Evolutionary conservation across 2,888 invertebrate genomes (phyloP).

Genomic region (Leucophenga montana): DNA sequence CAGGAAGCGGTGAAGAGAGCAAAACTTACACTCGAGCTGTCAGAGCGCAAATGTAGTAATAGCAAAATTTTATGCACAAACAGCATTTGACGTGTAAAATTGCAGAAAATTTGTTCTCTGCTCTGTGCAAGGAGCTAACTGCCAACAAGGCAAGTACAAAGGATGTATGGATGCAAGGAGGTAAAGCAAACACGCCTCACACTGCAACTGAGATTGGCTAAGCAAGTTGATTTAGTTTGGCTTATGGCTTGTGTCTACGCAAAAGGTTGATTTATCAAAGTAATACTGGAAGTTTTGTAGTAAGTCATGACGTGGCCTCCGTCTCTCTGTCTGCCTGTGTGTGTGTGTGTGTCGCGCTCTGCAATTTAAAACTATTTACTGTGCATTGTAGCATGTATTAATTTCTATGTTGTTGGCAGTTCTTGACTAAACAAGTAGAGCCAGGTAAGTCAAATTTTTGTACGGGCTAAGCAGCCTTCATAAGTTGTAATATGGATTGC

Average conservation of each 20-base stretch:
- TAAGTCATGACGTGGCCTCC: background rate
- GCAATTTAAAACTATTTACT: background rate
- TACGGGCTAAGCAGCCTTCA: too few relatives aligned
- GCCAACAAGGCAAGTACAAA: background rate
- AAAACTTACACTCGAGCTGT: too few relatives aligned
- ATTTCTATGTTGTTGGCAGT: background rate
- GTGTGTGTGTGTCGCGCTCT: background rate
- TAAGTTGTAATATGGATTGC: too few relatives aligned
- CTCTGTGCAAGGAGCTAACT: too few relatives aligned
- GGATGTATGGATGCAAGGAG: background rate
- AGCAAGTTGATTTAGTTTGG: too few relatives aligned
- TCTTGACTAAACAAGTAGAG: too few relatives aligned
- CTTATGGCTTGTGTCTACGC: background rate
- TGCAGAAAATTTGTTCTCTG: constrained; percentile 3
- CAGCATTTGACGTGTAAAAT: constrained; percentile 19
- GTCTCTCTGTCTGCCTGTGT: background rate
- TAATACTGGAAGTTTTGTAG: too few relatives aligned
- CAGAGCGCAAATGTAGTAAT: background rate
- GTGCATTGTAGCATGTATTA: background rate
- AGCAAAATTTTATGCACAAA: constrained; percentile 11
- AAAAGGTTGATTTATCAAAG: constrained; percentile 5
- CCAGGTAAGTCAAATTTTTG: too few relatives aligned
- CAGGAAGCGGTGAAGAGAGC: background rate
- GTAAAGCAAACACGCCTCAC: background rate
- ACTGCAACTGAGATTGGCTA: background rate